A percentile compares a stretch with the other conserved stretches of the same genome.
Conservation (phyloP, 2,113 vertebrate genomes). For the Parus major region DNA sequence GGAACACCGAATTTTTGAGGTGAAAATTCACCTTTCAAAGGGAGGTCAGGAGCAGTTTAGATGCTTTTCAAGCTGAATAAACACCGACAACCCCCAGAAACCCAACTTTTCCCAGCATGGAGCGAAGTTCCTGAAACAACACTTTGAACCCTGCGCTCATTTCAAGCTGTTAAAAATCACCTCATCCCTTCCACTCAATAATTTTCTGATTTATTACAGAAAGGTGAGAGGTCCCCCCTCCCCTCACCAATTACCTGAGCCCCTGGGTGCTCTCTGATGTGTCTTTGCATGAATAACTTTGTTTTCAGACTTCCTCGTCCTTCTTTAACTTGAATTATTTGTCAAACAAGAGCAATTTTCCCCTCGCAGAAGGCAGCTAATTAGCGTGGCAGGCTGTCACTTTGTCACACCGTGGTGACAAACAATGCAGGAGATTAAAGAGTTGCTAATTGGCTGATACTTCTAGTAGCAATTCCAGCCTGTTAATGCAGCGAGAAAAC, state of each 20-base stretch:
- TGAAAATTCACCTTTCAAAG: neutral
- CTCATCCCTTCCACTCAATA: neutral
- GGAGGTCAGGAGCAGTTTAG: neutral
- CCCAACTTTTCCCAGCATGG: neutral
- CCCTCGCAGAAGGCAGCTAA: conserved; percentile 41
- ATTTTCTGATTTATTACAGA: neutral
- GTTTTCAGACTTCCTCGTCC: neutral
- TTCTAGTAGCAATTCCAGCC: conserved; percentile 44
- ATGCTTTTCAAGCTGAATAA: neutral
- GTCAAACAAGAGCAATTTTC: conserved; percentile 56
- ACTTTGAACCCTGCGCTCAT: neutral
- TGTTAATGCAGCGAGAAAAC: conserved; percentile 20
- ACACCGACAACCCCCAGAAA: neutral
- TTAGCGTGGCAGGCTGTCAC: conserved; percentile 30
- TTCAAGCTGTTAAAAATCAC: neutral
- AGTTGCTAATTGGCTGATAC: conserved; percentile 59
- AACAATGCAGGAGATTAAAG: conserved; percentile 60
- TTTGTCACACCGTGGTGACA: conserved; percentile 46
- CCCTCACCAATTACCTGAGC: neutral
- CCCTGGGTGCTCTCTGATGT: neutral
- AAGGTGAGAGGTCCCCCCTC: neutral
- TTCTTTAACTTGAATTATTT: conserved; percentile 42
- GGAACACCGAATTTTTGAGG: neutral
- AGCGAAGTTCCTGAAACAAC: neutral
- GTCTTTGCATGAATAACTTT: conserved; percentile 5